These are phyloP conservation scores for Babyrousa celebensis DNA, from an alignment of 2,797 vertebrate species.

Conservation along the genomic window DNA sequence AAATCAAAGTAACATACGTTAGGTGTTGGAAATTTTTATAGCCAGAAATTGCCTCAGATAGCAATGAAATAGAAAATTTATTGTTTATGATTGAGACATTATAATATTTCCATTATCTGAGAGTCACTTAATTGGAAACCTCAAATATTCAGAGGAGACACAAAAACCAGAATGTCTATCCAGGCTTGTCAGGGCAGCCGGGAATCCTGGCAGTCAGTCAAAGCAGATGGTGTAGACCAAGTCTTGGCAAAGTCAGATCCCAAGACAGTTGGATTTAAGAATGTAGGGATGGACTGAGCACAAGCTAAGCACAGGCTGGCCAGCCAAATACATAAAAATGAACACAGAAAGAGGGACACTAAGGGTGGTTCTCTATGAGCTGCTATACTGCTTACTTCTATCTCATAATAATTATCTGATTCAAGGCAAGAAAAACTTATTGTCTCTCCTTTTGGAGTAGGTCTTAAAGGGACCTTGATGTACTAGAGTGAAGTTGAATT, in stretches of 20 bases:
- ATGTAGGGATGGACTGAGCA: conserved; percentile 40
- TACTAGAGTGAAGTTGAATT: conserved; percentile 12
- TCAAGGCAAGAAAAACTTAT: neutral
- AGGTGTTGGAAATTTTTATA: neutral
- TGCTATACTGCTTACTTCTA: neutral
- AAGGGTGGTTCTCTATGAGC: neutral
- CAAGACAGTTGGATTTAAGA: conserved; percentile 67
- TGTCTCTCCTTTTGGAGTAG: neutral
- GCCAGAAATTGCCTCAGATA: neutral
- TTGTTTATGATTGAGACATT: neutral
- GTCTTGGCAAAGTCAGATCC: conserved; percentile 68
- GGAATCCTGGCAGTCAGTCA: conserved; percentile 65
- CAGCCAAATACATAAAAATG: conserved; percentile 15
- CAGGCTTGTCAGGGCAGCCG: conserved; percentile 30
- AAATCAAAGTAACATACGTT: neutral
- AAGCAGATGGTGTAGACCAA: conserved; percentile 76
- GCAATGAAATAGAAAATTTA: neutral
- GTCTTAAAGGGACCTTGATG: neutral
- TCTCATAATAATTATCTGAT: neutral
- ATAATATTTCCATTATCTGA: conserved; percentile 5
- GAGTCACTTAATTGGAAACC: conserved; percentile 50
- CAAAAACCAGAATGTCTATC: conserved; percentile 28
- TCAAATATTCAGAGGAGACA: conserved; percentile 46
- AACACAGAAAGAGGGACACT: neutral
- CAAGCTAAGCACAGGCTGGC: conserved; percentile 17